phyloP scores from a whole-genome alignment of 2,888 invertebrate genomes.

The Drosophila acutilabella region DNA sequence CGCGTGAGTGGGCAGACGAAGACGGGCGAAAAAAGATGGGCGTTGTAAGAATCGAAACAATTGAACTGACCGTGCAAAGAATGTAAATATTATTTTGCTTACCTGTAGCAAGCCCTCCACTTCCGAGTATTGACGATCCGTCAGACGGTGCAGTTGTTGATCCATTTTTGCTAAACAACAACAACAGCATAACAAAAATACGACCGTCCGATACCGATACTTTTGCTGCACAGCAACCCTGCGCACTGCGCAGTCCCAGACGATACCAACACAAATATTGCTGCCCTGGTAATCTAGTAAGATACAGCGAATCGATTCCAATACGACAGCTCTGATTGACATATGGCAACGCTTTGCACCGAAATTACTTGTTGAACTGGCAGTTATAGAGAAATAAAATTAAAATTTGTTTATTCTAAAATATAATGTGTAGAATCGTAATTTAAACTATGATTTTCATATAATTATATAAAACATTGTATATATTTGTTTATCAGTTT shows the following conservation, averaged over 20 bases:
- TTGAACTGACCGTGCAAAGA: slow-evolving; percentile 7
- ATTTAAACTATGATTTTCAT: no score
- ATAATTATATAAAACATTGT: no score
- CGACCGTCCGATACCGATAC: slow-evolving; percentile 55
- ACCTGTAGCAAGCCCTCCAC: slow-evolving; percentile 73
- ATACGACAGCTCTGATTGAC: neutral
- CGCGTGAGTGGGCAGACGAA: slow-evolving; percentile 62
- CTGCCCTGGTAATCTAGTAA: slow-evolving; percentile 26
- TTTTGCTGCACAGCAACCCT: slow-evolving; percentile 51
- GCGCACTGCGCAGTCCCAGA: slow-evolving; percentile 51
- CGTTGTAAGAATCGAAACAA: slow-evolving; percentile 40
- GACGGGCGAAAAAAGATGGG: slow-evolving; percentile 48
- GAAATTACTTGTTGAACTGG: slow-evolving; percentile 28
- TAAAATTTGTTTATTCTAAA: neutral
- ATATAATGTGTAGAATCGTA: no score
- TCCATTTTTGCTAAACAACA: slow-evolving; percentile 72
- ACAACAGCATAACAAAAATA: slow-evolving; percentile 60
- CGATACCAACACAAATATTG: slow-evolving; percentile 18
- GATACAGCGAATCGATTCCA: slow-evolving; percentile 4
- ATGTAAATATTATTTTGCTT: slow-evolving; percentile 25
- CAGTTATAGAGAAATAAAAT: neutral
- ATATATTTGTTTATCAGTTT: no score
- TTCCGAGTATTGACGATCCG: slow-evolving; percentile 75
- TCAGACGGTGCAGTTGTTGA: slow-evolving; percentile 74
- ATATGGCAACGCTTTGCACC: slow-evolving; percentile 9